Base-by-base conservation (phyloP, 1,140 invertebrate genomes). In the Dreissena polymorpha region DNA sequence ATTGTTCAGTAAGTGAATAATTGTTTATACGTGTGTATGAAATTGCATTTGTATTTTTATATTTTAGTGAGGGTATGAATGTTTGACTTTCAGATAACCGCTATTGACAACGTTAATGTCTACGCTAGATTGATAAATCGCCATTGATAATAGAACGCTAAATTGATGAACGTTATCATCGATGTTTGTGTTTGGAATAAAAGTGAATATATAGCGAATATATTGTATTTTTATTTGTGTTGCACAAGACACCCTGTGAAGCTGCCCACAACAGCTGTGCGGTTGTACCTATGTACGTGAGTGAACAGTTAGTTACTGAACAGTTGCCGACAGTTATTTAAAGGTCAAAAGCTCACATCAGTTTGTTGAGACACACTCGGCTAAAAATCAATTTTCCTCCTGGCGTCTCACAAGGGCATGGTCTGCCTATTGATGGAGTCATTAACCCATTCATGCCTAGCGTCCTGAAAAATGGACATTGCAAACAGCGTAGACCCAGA, bases 81-180 rank as follows among this genome's bases (percentile, higher is more conserved):
- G 65, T 68, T 68, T 68, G 25, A 68, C 65, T 68, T 68, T 6
- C 65, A 68, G 65, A 68, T 68, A 68, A 68, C 65, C 65, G 65
- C 65, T 68, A 68, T 29, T 21, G 39, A 5, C 39, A 39, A 39
- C 39, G 39, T 8, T 39, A 39, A 5, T 39, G 39, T 5, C 39
- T 5, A 39, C 39, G 8, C 39, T 39, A 39, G 8, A 5, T 2
- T 39, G 3, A 5, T n/a, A n/a, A n/a, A n/a, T n/a, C n/a, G n/a
- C n/a, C n/a, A n/a, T n/a, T n/a, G n/a, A n/a, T n/a, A n/a, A n/a
- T n/a, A n/a, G n/a, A 5, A 39, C 39, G 39, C 2, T 8, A 39
- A 39, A 39, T 39, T 39, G 39, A 39, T 39, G 21, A 25, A 68
- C 65, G 65, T 29, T 68, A 68, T 27, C 21, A 16, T 68, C 10